These are phyloP conservation scores for Halcyon malimbica DNA, from an alignment of 2,113 vertebrate genomes.

Conservation along the genomic window DNA sequence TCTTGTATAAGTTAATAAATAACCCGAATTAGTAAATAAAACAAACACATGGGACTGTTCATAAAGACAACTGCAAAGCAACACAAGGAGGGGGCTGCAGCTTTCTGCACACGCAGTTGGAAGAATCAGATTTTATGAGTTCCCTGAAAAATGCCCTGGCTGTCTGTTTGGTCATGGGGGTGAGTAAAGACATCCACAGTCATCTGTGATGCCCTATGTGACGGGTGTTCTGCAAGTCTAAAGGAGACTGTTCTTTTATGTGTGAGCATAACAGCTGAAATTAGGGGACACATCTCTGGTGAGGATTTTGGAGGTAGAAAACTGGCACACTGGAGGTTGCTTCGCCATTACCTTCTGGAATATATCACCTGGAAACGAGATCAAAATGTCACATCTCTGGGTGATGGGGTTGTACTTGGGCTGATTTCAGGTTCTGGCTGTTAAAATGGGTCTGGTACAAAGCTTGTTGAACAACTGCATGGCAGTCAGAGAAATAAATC, in stretches of 20 bases:
- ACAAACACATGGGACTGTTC: neutral
- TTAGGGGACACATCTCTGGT: neutral
- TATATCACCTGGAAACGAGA: neutral
- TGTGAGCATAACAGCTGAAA: neutral
- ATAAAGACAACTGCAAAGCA: neutral
- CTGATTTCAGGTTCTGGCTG: conserved; percentile 2
- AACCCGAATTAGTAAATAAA: conserved; percentile 25
- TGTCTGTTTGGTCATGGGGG: neutral
- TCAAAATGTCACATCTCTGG: neutral
- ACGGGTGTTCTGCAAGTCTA: neutral
- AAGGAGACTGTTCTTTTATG: neutral
- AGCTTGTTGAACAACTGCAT: neutral
- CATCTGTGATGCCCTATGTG: neutral
- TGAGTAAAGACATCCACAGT: neutral
- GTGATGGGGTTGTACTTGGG: neutral
- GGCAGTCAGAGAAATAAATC: neutral
- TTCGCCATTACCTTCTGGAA: neutral
- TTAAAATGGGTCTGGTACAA: neutral
- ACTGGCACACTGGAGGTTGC: neutral
- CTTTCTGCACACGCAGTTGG: neutral
- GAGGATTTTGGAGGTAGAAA: neutral
- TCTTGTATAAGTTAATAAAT: conserved; percentile 18
- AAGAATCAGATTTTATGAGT: neutral
- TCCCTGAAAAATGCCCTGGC: neutral
- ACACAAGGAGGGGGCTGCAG: neutral